Percentiles rank a stretch among this genome's conserved stretches.
These are phyloP conservation scores for Cryptocephalus moraei DNA, from an alignment of 2,888 invertebrate genomes.

Conservation along the genomic window DNA sequence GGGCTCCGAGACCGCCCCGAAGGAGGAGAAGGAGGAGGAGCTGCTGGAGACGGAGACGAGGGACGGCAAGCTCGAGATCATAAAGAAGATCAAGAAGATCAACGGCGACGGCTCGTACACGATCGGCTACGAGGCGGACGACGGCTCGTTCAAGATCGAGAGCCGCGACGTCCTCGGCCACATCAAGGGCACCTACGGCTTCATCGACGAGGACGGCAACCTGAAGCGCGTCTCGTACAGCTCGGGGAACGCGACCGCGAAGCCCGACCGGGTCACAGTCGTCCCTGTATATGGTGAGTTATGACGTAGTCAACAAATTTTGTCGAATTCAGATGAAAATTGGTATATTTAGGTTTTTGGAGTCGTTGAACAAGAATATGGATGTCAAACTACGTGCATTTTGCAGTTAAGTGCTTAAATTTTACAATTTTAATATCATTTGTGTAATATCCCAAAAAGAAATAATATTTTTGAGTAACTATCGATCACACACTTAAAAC, in stretches of 20 bases:
- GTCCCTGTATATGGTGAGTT: not conserved
- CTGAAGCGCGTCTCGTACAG: slow-evolving; percentile 71
- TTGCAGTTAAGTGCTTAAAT: too few relatives aligned
- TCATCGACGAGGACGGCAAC: slow-evolving; percentile 65
- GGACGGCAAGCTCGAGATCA: slow-evolving; percentile 64
- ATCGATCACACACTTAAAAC: too few relatives aligned
- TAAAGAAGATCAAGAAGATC: slow-evolving; percentile 69
- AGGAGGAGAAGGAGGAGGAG: slow-evolving; percentile 39
- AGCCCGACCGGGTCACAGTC: slow-evolving; percentile 11
- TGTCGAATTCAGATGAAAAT: not conserved
- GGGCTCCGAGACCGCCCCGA: not conserved
- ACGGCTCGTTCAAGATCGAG: slow-evolving; percentile 78
- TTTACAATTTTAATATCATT: too few relatives aligned
- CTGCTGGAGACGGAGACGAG: slow-evolving; percentile 53
- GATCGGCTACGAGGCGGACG: slow-evolving; percentile 75
- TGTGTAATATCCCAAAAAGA: slow-evolving; percentile 1
- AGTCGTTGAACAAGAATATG: too few relatives aligned
- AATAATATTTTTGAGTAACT: too few relatives aligned
- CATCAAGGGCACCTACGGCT: slow-evolving; percentile 76
- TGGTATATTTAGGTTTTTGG: not conserved
- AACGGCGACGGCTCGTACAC: slow-evolving; percentile 80
- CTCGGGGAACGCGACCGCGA: slow-evolving; percentile 43
- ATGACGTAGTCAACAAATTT: not conserved
- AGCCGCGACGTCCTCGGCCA: slow-evolving; percentile 69
- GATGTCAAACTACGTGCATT: too few relatives aligned